Conservation (phyloP, 2,797 vertebrate genomes). For the Basileuterus tristriatus region DNA sequence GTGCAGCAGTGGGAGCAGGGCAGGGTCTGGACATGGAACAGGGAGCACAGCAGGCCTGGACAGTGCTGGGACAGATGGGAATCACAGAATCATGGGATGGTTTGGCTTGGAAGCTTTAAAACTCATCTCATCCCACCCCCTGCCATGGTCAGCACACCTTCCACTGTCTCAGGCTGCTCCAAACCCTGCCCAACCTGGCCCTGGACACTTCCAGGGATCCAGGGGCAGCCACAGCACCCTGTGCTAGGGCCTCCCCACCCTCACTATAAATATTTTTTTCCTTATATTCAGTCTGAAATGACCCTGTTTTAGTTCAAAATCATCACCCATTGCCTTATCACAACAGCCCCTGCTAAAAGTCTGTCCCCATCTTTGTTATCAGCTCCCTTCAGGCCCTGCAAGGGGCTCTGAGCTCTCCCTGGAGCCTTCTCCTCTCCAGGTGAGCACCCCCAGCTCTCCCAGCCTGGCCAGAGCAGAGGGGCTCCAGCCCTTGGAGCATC, state of each 20-base stretch:
- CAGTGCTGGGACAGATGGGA: not conserved
- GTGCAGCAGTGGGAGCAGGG: not conserved
- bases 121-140: not conserved
- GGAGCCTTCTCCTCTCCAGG: not conserved
- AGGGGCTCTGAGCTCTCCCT: not conserved
- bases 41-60: not conserved
- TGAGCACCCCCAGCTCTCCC: not conserved
- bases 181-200: accelerated
- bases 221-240: not conserved
- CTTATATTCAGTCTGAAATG: not conserved
- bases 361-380: not conserved
- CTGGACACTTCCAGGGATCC: not conserved
- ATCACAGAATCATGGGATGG: accelerated
- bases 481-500: not conserved
- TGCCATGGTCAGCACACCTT: not conserved
- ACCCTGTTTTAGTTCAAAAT: not conserved
- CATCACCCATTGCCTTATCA: not conserved
- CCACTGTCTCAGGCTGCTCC: not conserved
- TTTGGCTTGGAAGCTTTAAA: not conserved
- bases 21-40: accelerated
- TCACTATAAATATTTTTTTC: not conserved
- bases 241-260: not conserved
- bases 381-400: accelerated
- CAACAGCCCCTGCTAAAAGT: not conserved
- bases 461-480: not conserved